Conservation (phyloP, 2,797 vertebrate genomes). For the Thamnophis elegans region DNA sequence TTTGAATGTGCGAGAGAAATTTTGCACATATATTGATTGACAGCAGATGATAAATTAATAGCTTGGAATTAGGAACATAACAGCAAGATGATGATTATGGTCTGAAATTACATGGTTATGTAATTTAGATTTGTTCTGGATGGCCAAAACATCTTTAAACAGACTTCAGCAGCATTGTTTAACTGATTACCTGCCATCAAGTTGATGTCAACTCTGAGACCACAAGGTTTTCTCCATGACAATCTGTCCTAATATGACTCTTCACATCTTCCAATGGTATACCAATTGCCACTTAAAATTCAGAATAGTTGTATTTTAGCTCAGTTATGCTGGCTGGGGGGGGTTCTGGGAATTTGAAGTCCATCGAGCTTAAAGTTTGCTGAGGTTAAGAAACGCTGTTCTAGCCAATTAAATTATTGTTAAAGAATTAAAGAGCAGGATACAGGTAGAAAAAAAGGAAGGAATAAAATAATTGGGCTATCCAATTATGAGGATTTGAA, state of each 20-base stretch:
- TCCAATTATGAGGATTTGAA: neutral
- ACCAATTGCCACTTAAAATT: neutral
- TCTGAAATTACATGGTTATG: neutral
- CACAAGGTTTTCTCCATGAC: neutral
- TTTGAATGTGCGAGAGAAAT: neutral
- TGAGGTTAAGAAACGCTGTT: neutral
- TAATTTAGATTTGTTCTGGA: neutral
- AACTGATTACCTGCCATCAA: neutral
- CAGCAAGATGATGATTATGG: neutral
- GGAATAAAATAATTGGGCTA: neutral
- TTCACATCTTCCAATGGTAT: neutral
- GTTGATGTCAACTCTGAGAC: neutral
- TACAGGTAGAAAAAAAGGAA: neutral
- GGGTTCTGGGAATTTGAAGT: neutral
- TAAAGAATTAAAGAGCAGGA: neutral
- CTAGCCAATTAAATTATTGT: neutral
- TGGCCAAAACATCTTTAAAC: neutral
- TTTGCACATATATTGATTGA: neutral
- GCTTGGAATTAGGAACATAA: neutral
- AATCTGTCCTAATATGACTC: neutral
- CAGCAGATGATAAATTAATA: neutral
- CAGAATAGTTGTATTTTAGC: neutral
- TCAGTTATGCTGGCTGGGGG: neutral
- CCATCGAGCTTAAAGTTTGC: neutral
- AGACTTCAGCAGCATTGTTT: neutral